These are phyloP conservation scores for Danio tinwini DNA, from an alignment of 2,797 vertebrate genomes.

Conservation along the genomic window DNA sequence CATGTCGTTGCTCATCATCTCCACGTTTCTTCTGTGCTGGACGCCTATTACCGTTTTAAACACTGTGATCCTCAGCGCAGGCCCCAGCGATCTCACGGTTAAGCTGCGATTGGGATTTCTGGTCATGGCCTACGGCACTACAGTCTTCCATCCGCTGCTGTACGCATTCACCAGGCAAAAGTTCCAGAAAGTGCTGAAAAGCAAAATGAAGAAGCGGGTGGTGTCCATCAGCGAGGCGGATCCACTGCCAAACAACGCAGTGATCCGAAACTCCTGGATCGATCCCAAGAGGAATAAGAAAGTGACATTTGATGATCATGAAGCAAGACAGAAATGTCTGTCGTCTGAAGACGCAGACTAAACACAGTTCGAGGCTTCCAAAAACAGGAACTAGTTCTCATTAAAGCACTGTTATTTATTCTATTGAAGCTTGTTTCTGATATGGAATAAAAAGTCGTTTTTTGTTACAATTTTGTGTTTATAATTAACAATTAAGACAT, in stretches of 20 bases:
- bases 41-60: constrained; percentile 97
- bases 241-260: constrained; percentile 87
- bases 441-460: no score
- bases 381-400: background rate
- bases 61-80: constrained; percentile 92
- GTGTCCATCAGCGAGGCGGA: constrained; percentile 94
- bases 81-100: constrained; percentile 94
- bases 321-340: constrained; percentile 90
- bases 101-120: constrained; percentile 95
- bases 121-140: constrained; percentile 98
- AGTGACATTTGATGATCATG: constrained; percentile 87
- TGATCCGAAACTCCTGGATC: constrained; percentile 95
- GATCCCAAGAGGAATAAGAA: constrained; percentile 93
- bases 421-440: no score
- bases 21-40: constrained; percentile 98
- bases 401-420: constrained; percentile 5
- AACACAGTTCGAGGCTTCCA: constrained; percentile 41
- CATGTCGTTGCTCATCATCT: constrained; percentile 98
- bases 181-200: constrained; percentile 96
- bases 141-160: constrained; percentile 96
- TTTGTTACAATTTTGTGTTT: no score
- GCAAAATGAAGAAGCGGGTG: constrained; percentile 96
- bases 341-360: constrained; percentile 73
- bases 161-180: constrained; percentile 98
- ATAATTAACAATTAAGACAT: no score